Evolutionary conservation across 2,113 vertebrate genomes (phyloP).

Genomic region (Zonotrichia leucophrys): DNA sequence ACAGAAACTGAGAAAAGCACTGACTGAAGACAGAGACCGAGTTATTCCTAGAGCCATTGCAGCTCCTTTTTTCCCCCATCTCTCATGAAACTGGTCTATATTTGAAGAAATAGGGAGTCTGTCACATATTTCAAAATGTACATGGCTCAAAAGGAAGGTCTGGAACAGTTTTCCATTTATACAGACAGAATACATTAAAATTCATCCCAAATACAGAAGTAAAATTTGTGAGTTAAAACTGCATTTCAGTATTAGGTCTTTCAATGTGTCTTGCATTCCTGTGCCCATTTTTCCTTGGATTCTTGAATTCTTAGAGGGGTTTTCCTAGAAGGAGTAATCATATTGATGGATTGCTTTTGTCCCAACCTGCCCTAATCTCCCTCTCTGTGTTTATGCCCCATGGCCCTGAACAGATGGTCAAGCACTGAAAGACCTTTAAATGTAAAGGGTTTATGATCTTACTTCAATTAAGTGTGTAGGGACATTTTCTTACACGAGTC

Average conservation of each 20-base stretch:
- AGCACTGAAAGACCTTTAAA: slow-evolving; percentile 46
- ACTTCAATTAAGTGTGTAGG: neutral
- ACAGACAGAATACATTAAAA: neutral
- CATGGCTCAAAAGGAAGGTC: neutral
- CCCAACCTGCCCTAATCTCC: slow-evolving; percentile 27
- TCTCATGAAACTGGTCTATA: neutral
- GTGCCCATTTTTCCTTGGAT: neutral
- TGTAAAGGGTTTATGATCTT: slow-evolving; percentile 64
- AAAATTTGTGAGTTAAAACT: neutral
- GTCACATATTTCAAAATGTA: neutral
- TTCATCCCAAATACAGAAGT: neutral
- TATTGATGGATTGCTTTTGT: neutral
- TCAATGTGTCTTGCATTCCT: neutral
- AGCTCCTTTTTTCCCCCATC: neutral
- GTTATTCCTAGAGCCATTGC: neutral
- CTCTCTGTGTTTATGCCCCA: neutral
- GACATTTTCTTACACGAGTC: neutral
- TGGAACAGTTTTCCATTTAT: neutral
- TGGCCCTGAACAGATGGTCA: slow-evolving; percentile 57
- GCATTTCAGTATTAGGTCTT: neutral
- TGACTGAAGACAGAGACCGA: neutral
- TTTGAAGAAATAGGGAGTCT: neutral
- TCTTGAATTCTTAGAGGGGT: neutral
- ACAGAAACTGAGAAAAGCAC: neutral
- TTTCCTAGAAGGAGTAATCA: neutral